Evolutionary conservation across 2,888 invertebrate species (phyloP), one percentile per base, ranked within the genome.

Genomic region (Lasioglossum pauxillum): DNA sequence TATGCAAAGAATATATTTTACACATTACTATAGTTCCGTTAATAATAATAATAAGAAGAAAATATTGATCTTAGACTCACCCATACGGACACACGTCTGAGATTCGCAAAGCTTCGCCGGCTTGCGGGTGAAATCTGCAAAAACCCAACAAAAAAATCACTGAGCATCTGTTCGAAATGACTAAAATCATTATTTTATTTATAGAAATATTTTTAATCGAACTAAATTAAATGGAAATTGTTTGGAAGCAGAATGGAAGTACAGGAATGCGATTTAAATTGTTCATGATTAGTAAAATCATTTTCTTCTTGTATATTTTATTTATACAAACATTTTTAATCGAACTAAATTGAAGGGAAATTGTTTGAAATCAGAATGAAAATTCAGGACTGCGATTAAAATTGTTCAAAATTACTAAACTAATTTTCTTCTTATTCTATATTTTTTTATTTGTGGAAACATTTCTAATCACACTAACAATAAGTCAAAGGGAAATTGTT

Each of bases 81-180:
- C 95, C 90, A 94, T 93, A 46, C 97, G 96, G 60, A 98, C 95
- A 91, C 98, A 98, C 93, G 97, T 97, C 82, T 96, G 96, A 44
- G 96, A 96, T 78, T 96, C 96, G 92, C 98, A 98, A 53, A 96
- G 91, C 53, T 90, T 80, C 38, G 35, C 16, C 46, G 49, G 83
- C n/a, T 72, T 83, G 5, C n/a, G 35, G 0, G 53, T 74, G 12
- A 74, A 72, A 64, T 89, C 90, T 90, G 74, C 7, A 49, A 83
- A 27, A 64, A 49, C 23, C 23, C 41, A 41, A 44, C 41, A 44
- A 44, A 12, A 38, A 5, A 35, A 19, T 80, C 35, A 2, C 0
- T 46, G 7, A 35, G 1, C 27, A 5, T 41, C 38, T 31, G 14
- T 16, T 14, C 44, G 5, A 16, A 67, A 67, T 53, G n/a, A 23